These are phyloP conservation scores for Platycheirus rosarum DNA, from an alignment of 2,888 invertebrate species.

Conservation along the genomic window DNA sequence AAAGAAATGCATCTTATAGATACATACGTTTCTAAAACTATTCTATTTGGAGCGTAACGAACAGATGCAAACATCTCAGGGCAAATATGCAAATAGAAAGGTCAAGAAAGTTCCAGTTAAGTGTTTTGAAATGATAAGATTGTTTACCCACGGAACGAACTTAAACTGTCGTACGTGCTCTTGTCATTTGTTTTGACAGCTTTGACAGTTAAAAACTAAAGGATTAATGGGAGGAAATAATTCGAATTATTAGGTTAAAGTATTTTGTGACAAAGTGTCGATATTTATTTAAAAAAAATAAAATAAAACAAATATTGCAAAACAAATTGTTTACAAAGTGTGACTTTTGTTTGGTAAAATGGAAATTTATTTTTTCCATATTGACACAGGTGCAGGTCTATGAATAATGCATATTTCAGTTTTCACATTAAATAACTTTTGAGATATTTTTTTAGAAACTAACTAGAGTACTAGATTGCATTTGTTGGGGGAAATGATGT, in stretches of 20 bases:
- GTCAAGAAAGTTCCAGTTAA: slow-evolving; percentile 34
- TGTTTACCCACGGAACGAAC: slow-evolving; percentile 1
- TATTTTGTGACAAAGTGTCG: too few relatives aligned
- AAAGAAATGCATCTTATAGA: neutral
- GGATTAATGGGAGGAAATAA: too few relatives aligned
- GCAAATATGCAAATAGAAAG: slow-evolving; percentile 14
- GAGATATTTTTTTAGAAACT: too few relatives aligned
- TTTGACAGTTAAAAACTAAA: neutral
- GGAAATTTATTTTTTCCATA: neutral
- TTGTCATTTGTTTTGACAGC: neutral
- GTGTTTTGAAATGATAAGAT: slow-evolving; percentile 7
- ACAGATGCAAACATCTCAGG: slow-evolving; percentile 6
- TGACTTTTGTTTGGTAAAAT: slow-evolving; percentile 32
- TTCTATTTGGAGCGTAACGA: slow-evolving; percentile 19
- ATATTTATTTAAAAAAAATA: neutral
- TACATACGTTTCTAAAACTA: too few relatives aligned
- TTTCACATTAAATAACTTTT: slow-evolving; percentile 3
- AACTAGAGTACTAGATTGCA: too few relatives aligned
- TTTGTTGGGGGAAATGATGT: slow-evolving; percentile 51
- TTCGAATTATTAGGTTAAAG: too few relatives aligned
- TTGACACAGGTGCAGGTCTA: slow-evolving; percentile 57
- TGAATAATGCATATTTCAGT: slow-evolving; percentile 55
- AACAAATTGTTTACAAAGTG: slow-evolving; percentile 50
- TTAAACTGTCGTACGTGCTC: neutral
- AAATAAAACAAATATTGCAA: slow-evolving; percentile 13